phyloP scores from a whole-genome alignment of 2,797 vertebrate species.

The Protosalanx chinensis region DNA sequence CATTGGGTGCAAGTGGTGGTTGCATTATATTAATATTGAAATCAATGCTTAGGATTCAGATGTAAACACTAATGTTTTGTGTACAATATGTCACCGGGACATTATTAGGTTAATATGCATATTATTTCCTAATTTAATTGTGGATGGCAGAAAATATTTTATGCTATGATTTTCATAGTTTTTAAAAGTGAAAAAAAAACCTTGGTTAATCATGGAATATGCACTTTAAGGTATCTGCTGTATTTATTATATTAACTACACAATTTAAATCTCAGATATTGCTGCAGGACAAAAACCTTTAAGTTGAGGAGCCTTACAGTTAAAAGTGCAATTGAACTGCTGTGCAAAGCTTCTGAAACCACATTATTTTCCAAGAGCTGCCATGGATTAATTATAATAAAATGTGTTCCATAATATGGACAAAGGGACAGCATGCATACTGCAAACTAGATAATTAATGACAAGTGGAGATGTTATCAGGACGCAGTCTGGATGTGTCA shows the following conservation, averaged over 20 bases:
- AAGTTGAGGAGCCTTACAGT: background rate
- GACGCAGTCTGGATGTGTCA: background rate
- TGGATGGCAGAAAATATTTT: no score
- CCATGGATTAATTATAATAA: background rate
- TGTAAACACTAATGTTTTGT: background rate
- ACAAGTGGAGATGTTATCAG: background rate
- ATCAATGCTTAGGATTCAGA: no score
- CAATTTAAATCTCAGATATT: background rate
- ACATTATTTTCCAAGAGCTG: background rate
- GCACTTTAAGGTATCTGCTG: background rate
- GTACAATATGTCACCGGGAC: background rate
- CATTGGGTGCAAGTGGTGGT: background rate
- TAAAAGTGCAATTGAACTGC: background rate
- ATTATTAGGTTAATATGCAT: background rate
- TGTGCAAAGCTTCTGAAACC: background rate
- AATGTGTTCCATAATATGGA: background rate
- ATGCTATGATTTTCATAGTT: no score
- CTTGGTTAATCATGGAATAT: no score
- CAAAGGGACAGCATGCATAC: background rate
- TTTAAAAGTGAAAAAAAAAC: no score
- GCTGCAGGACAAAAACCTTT: background rate
- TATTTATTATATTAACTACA: background rate
- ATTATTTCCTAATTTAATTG: background rate
- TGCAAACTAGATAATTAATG: background rate
- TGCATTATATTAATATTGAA: no score